Evolutionary conservation across 2,113 vertebrate genomes (phyloP), one percentile per base, ranked within the genome.

Genomic region (Oryzias celebensis): DNA sequence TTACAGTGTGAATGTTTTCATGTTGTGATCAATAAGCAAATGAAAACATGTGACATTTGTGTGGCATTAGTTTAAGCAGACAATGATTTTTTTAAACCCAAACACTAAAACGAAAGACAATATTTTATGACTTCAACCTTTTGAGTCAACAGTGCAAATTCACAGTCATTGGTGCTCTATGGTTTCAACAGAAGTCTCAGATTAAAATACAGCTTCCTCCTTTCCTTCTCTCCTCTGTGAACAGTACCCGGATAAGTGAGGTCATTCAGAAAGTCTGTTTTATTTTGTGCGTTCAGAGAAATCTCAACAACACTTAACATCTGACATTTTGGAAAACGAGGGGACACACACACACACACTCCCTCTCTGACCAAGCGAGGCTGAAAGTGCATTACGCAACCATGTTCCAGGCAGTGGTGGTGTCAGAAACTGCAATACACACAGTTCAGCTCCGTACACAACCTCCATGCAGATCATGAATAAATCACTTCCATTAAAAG

Each of bases 221-320:
- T 26, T 52, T 58, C 50, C 0, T 15, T 22, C 68, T 73, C 67
- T 71, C 62, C 79, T 70, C 58, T 68, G 61, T 63, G 65, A 73
- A 58, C 63, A 56, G 62, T 62, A 58, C 52, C 49, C 48, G 45
- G 61, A 77, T 77, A 77, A 86, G 81, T 75, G 57, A 84, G 77
- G 84, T 86, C 82, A 72, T 47, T 48, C 62, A 58, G 65, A 60
- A 52, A 51, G 47, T 60, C 63, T 58, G 51, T 47, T 50, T 54
- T 42, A 52, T 44, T 22, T 31, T 13, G 68, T 20, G 53, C 51
- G 28, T 84, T 86, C 62, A n/a, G 55, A 53, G 56, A 81, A 84
- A 74, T 86, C 88, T 80, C 84, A 88, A 88, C 88, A 89, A 83
- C 87, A 79, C 85, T 88, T 90, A 88, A 89, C 85, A 85, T 87